Evolutionary conservation across 2,113 vertebrate genomes (phyloP).

Genomic region (Lepus timidus): DNA sequence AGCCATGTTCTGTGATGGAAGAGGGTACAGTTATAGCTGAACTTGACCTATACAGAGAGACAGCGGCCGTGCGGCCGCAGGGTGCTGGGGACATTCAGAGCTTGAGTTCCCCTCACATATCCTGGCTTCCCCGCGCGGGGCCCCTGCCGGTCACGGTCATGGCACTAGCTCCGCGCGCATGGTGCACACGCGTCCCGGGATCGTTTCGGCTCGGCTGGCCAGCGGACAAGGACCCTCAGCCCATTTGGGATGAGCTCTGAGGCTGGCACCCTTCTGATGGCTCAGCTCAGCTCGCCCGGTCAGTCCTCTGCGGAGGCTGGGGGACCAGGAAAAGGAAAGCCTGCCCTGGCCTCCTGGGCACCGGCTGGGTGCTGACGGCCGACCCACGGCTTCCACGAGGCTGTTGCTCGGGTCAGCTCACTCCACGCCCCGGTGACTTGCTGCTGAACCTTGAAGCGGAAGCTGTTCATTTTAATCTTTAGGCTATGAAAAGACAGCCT

Average conservation of each 20-base stretch:
- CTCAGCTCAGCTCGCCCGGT: constrained; percentile 36
- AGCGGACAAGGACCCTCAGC: constrained; percentile 4
- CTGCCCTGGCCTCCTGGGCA: constrained; percentile 30
- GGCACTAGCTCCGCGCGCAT: fast-evolving
- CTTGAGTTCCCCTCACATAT: neutral
- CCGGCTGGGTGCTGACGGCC: constrained; percentile 6
- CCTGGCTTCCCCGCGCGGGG: neutral
- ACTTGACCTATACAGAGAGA: neutral
- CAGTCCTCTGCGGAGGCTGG: constrained; percentile 52
- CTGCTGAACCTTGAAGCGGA: constrained; percentile 19
- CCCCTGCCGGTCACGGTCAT: neutral
- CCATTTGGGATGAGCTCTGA: constrained; percentile 56
- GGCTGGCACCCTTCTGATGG: constrained; percentile 61
- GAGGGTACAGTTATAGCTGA: constrained; percentile 29
- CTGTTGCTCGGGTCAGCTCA: constrained; percentile 1
- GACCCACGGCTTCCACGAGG: neutral
- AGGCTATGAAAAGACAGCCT: constrained; percentile 31
- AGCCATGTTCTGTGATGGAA: constrained; percentile 30
- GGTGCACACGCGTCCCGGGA: neutral
- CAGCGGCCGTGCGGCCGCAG: neutral
- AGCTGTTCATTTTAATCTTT: constrained; percentile 41
- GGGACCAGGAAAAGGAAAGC: neutral
- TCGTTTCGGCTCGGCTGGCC: neutral
- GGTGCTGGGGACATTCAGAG: neutral
- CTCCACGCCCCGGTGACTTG: neutral